phyloP scores from a whole-genome alignment of 2,113 vertebrate genomes.

The Phyllostomus hastatus region DNA sequence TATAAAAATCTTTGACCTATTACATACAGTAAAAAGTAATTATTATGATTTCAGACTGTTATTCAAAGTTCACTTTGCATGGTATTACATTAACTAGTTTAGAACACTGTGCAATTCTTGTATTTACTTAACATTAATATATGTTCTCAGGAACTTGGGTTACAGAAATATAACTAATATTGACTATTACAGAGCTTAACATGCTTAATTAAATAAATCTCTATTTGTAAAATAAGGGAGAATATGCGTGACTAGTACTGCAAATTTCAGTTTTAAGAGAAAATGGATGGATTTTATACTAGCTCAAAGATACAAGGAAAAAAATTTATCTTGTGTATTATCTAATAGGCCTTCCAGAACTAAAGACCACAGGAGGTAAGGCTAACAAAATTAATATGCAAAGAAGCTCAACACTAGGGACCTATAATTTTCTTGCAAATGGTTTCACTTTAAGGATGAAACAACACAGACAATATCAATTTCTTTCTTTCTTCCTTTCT shows the following conservation, averaged over 20 bases:
- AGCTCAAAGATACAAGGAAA: slow-evolving; percentile 80
- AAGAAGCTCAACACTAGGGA: slow-evolving; percentile 95
- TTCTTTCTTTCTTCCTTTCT: slow-evolving; percentile 64
- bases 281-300: slow-evolving; percentile 80
- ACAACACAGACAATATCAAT: slow-evolving; percentile 91
- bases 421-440: slow-evolving; percentile 98
- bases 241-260: slow-evolving; percentile 63
- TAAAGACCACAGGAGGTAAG: slow-evolving; percentile 94
- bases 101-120: not conserved
- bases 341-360: slow-evolving; percentile 91
- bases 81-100: not conserved
- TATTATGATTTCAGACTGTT: not conserved
- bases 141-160: slow-evolving; percentile 54
- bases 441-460: slow-evolving; percentile 95
- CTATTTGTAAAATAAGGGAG: slow-evolving; percentile 71
- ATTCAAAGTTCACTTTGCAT: not conserved
- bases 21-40: not conserved
- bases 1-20: not conserved
- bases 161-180: slow-evolving; percentile 72
- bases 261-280: slow-evolving; percentile 79
- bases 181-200: slow-evolving; percentile 63
- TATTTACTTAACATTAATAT: slow-evolving; percentile 63
- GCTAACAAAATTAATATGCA: slow-evolving; percentile 99
- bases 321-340: slow-evolving; percentile 89
- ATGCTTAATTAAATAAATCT: slow-evolving; percentile 76